phyloP scores from a whole-genome alignment of 2,113 vertebrate species.

The Zeus faber region DNA sequence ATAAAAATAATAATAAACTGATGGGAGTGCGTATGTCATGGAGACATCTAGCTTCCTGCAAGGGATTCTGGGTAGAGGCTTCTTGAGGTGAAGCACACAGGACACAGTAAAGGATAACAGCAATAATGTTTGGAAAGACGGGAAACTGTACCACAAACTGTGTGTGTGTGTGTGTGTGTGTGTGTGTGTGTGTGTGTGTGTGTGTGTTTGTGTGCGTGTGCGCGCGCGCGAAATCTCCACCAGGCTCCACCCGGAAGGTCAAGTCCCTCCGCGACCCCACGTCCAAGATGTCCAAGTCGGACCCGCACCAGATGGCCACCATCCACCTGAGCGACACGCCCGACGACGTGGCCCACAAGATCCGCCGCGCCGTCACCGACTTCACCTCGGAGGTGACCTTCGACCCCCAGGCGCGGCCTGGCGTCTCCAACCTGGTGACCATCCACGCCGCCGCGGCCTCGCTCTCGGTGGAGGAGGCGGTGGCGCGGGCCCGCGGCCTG shows the following conservation, averaged over 20 bases:
- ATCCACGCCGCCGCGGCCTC: conserved; percentile 81
- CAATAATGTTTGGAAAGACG: no score
- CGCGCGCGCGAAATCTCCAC: not conserved
- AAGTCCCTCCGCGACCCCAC: conserved; percentile 90
- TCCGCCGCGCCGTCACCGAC: conserved; percentile 92
- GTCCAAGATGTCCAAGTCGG: conserved; percentile 96
- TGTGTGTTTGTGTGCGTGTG: conserved; percentile 2
- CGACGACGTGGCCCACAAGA: conserved; percentile 84
- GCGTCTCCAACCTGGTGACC: conserved; percentile 89
- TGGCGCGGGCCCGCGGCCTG: conserved; percentile 71
- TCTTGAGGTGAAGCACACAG: no score
- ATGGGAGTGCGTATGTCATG: no score
- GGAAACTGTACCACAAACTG: no score
- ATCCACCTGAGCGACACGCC: conserved; percentile 84
- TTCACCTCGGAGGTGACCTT: conserved; percentile 92
- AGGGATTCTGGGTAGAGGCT: no score
- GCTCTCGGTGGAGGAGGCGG: conserved; percentile 76
- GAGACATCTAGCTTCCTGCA: no score
- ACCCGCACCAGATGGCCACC: conserved; percentile 83
- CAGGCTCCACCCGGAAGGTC: conserved; percentile 84
- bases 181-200: not conserved
- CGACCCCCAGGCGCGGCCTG: conserved; percentile 78
- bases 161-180: not conserved
- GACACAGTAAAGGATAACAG: no score
- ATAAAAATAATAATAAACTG: no score